Evolutionary conservation across 1,140 invertebrate species (phyloP).

Genomic region (Sycophila sp.): DNA sequence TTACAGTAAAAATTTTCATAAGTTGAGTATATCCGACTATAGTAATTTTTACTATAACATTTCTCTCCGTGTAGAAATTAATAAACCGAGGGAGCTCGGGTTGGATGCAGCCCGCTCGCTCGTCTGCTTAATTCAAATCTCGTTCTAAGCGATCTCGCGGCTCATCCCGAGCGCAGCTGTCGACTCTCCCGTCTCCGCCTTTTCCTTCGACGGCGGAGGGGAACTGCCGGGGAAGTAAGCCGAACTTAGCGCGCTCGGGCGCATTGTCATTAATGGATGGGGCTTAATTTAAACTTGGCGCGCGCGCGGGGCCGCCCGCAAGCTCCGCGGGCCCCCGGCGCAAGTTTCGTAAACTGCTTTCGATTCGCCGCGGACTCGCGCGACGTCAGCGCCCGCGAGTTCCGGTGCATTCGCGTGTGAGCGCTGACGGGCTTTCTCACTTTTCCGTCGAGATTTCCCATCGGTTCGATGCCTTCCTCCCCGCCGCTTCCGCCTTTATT

Average conservation of each 20-base stretch:
- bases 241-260: conserved; percentile 15
- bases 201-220: not conserved
- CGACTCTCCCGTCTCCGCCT: not conserved
- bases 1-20: no score
- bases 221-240: conserved; percentile 31
- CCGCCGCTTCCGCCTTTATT: no score
- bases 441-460: no score
- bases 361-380: conserved; percentile 6
- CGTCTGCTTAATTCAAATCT: conserved; percentile 35
- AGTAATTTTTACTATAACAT: no score
- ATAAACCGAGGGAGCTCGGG: no score
- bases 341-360: conserved; percentile 39
- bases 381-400: no score
- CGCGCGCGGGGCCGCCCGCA: conserved; percentile 2
- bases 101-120: no score
- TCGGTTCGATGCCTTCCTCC: no score
- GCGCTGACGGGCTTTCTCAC: no score
- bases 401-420: no score
- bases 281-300: conserved; percentile 39
- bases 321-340: not conserved
- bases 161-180: conserved; percentile 20
- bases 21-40: no score
- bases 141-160: conserved; percentile 30
- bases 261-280: conserved; percentile 41
- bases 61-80: no score